A percentile compares a stretch with the other conserved stretches of the same genome.
phyloP scores from a whole-genome alignment of 2,888 invertebrate species.

The Lobophora halterata region DNA sequence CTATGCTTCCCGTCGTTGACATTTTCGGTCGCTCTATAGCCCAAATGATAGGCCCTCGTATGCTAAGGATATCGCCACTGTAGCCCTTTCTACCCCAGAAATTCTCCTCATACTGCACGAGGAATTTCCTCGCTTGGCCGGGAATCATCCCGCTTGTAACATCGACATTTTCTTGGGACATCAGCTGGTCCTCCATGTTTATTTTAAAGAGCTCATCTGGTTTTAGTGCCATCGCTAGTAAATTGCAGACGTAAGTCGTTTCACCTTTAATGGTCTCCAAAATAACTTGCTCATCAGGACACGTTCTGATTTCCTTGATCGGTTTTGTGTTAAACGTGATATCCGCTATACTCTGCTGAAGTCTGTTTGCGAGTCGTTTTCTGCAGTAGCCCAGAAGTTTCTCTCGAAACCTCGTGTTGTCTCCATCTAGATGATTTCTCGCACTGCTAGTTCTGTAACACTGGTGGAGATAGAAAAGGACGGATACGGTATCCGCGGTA shows the following conservation, averaged over 20 bases:
- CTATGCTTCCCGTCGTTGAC: slow-evolving; percentile 51
- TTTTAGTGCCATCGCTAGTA: slow-evolving; percentile 66
- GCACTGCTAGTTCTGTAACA: slow-evolving; percentile 59
- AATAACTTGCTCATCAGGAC: slow-evolving; percentile 57
- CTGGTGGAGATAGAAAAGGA: slow-evolving; percentile 70
- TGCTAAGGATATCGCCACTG: slow-evolving; percentile 70
- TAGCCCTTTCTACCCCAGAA: slow-evolving; percentile 65
- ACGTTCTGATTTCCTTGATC: slow-evolving; percentile 59
- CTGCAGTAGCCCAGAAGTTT: slow-evolving; percentile 63
- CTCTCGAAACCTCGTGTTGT: slow-evolving; percentile 61
- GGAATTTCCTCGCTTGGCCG: slow-evolving; percentile 57
- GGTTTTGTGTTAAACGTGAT: slow-evolving; percentile 53
- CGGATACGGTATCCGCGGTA: slow-evolving; percentile 55
- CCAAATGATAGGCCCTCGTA: slow-evolving; percentile 72
- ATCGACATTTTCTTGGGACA: slow-evolving; percentile 42
- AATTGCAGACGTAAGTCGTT: slow-evolving; percentile 61
- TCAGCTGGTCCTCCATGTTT: slow-evolving; percentile 52
- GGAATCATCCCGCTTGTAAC: slow-evolving; percentile 44
- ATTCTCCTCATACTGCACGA: slow-evolving; percentile 57
- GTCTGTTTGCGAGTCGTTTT: slow-evolving; percentile 51
- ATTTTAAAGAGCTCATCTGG: slow-evolving; percentile 64
- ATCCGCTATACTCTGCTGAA: slow-evolving; percentile 57
- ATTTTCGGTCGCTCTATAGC: slow-evolving; percentile 63
- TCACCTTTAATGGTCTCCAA: slow-evolving; percentile 64
- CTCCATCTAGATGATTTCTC: slow-evolving; percentile 60